Conservation (phyloP, 2,113 vertebrate species). For the Petrocephalus microphthalmus region DNA sequence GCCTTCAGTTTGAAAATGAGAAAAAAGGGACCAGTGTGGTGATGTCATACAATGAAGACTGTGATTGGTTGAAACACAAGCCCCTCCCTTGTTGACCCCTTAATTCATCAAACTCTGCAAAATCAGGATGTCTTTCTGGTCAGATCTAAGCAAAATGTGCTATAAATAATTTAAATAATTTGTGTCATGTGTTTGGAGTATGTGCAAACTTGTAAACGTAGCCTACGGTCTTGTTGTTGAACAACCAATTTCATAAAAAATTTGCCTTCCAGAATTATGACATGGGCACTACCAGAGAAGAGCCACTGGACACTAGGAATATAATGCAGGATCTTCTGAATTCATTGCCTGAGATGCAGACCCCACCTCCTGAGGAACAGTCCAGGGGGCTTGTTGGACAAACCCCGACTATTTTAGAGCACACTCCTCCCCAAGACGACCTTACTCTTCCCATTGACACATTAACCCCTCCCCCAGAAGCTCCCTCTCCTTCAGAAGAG, state of each 20-base stretch:
- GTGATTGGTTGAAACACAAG: not conserved
- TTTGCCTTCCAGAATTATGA: slow-evolving; percentile 30
- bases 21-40: not conserved
- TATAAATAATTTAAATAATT: not conserved
- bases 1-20: not conserved
- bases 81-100: not conserved
- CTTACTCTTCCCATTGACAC: slow-evolving; percentile 56
- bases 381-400: slow-evolving; percentile 34
- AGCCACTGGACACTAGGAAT: slow-evolving; percentile 29
- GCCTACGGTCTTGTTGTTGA: not conserved
- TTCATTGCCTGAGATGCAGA: slow-evolving; percentile 57
- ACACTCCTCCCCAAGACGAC: slow-evolving; percentile 42
- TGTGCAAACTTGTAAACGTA: not conserved
- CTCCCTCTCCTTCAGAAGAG: slow-evolving; percentile 32
- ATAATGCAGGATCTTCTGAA: slow-evolving; percentile 28
- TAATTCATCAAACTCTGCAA: not conserved
- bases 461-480: slow-evolving; percentile 62
- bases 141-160: not conserved
- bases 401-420: slow-evolving; percentile 40
- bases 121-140: not conserved
- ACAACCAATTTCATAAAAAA: not conserved
- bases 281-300: slow-evolving; percentile 21
- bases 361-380: slow-evolving; percentile 59
- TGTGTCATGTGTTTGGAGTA: not conserved
- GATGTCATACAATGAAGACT: not conserved